Percentiles rank a stretch among this genome's conserved stretches.
These are phyloP conservation scores for Hydrotaea diabolus DNA, from an alignment of 2,888 invertebrate species.

Conservation along the genomic window DNA sequence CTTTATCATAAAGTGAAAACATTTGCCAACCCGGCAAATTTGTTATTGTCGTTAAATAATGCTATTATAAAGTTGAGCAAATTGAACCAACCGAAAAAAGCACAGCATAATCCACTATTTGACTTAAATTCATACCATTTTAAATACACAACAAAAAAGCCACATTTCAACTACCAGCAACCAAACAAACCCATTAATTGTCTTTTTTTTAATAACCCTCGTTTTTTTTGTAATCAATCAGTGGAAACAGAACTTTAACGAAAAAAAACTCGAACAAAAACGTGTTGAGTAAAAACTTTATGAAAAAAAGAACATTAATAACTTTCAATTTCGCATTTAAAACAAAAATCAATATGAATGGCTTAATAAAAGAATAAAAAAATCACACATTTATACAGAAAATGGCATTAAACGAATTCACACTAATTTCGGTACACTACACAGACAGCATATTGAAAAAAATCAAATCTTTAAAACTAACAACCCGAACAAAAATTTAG, in stretches of 20 bases:
- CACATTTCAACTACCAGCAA: conserved; percentile 9
- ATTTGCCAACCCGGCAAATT: neutral
- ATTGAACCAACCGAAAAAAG: neutral
- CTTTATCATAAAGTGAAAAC: conserved; percentile 19
- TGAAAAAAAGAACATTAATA: conserved; percentile 36
- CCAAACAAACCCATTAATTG: neutral
- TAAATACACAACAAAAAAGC: conserved; percentile 13
- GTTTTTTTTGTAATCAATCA: conserved; percentile 23
- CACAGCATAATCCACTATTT: conserved; percentile 51
- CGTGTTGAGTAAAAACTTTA: neutral
- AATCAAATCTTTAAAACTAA: conserved; percentile 45
- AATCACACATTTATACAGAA: neutral
- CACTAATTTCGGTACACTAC: conserved; percentile 44
- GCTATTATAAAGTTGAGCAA: neutral
- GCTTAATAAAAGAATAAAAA: neutral
- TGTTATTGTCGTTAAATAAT: conserved; percentile 17
- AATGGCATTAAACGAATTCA: conserved; percentile 32
- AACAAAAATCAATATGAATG: neutral
- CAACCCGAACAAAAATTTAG: conserved; percentile 43
- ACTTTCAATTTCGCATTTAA: conserved; percentile 39
- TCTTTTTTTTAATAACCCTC: conserved; percentile 18
- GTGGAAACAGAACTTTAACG: no score
- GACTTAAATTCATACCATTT: conserved; percentile 31
- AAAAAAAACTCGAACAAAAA: conserved; percentile 26
- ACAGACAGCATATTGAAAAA: conserved; percentile 26